A percentile compares a stretch with the other conserved stretches of the same genome.
These are phyloP conservation scores for Thunnus thynnus DNA, from an alignment of 2,113 vertebrate species.

Conservation along the genomic window DNA sequence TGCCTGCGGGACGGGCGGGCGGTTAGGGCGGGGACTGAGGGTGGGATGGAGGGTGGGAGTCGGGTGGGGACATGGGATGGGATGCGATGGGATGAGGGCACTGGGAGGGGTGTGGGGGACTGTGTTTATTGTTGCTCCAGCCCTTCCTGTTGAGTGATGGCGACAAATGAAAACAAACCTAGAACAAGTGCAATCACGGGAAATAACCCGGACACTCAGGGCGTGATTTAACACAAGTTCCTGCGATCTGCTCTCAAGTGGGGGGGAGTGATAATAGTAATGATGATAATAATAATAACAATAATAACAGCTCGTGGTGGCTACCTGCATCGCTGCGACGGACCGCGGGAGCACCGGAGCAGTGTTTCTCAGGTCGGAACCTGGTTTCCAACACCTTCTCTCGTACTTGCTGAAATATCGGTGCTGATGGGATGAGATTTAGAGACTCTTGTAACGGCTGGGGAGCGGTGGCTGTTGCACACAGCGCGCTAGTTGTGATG, in stretches of 20 bases:
- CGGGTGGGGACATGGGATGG: not conserved
- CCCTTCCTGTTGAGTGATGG: conserved; percentile 61
- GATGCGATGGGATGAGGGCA: not conserved
- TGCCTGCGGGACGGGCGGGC: conserved; percentile 74
- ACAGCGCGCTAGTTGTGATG: conserved; percentile 41
- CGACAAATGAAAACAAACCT: conserved; percentile 68
- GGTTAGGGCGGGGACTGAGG: conserved; percentile 70
- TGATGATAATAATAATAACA: not conserved
- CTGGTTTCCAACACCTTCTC: not conserved
- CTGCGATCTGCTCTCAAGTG: not conserved
- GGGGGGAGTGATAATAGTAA: not conserved
- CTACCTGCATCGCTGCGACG: conserved; percentile 61
- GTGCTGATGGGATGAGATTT: conserved; percentile 35
- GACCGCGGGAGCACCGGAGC: conserved; percentile 17
- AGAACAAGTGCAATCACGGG: conserved; percentile 53
- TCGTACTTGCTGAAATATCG: conserved; percentile 30
- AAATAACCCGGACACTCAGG: conserved; percentile 30
- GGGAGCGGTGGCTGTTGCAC: conserved; percentile 34
- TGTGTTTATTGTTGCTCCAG: conserved; percentile 72
- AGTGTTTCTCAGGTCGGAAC: not conserved
- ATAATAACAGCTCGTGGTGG: conserved; percentile 16
- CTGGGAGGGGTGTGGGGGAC: not conserved
- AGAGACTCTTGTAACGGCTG: conserved; percentile 13
- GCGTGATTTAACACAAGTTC: conserved; percentile 55
- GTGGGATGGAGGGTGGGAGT: not conserved